phyloP scores from a whole-genome alignment of 2,888 invertebrate genomes.

The Sphaerophoria taeniata region DNA sequence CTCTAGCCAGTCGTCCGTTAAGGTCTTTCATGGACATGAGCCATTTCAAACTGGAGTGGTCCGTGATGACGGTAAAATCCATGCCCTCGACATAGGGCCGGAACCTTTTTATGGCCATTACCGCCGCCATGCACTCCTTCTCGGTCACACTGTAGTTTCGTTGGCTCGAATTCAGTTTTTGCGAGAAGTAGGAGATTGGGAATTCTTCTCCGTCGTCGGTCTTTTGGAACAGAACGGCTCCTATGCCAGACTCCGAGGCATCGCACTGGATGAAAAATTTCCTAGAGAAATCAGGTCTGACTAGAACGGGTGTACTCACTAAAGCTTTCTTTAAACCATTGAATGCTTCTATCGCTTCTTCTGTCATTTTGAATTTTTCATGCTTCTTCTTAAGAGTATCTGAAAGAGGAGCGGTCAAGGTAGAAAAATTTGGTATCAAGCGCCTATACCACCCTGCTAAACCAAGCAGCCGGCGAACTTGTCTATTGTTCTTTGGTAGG shows the following conservation, averaged over 20 bases:
- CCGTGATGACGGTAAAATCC: too few relatives aligned
- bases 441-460: too few relatives aligned
- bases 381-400: background rate
- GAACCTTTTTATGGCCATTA: too few relatives aligned
- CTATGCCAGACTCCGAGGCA: background rate
- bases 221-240: background rate
- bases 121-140: background rate
- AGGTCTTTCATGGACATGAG: too few relatives aligned
- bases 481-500: too few relatives aligned
- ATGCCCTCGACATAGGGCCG: too few relatives aligned
- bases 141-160: conserved; percentile 13
- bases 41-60: too few relatives aligned
- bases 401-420: background rate
- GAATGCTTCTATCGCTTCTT: background rate
- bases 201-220: conserved; percentile 17
- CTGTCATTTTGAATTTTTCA: conserved; percentile 55
- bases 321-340: background rate
- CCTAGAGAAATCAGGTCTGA: background rate
- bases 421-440: background rate
- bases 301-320: background rate
- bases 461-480: too few relatives aligned
- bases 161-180: conserved; percentile 44
- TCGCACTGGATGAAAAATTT: conserved; percentile 37
- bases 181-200: conserved; percentile 21
- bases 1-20: background rate